Evolutionary conservation across 2,113 vertebrate genomes (phyloP).

Genomic region (Varanus salvator): DNA sequence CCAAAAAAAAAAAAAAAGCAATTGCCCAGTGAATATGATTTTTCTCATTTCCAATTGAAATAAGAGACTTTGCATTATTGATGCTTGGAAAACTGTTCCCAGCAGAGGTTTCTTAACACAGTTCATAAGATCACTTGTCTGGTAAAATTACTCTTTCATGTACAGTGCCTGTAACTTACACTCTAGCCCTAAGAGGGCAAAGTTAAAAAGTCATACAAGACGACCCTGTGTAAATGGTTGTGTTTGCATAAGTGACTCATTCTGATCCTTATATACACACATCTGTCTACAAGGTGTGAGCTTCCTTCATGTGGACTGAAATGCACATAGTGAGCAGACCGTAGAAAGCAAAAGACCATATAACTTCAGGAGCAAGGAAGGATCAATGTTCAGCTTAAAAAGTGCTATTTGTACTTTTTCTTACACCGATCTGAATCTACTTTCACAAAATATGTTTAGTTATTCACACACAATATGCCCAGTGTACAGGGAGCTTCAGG

Average conservation of each 20-base stretch:
- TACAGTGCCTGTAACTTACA: conserved; percentile 2
- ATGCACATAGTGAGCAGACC: conserved; percentile 62
- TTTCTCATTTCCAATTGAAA: not conserved
- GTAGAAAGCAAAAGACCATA: conserved; percentile 59
- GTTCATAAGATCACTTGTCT: conserved; percentile 21
- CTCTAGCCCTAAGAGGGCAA: conserved; percentile 17
- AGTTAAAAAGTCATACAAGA: conserved; percentile 54
- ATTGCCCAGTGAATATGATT: conserved; percentile 22
- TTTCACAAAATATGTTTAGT: not conserved
- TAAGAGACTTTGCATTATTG: conserved; percentile 31
- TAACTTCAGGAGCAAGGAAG: not conserved
- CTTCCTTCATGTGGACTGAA: conserved; percentile 34
- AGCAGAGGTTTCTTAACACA: conserved; percentile 25
- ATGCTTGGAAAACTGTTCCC: not conserved
- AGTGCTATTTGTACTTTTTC: not conserved
- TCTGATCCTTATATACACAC: conserved; percentile 60
- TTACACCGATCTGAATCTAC: not conserved
- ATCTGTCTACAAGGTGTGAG: conserved; percentile 81
- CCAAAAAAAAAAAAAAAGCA: not conserved
- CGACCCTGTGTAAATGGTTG: conserved; percentile 46
- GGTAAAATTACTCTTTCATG: conserved; percentile 32
- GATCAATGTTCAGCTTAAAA: not conserved
- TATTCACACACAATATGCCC: not conserved
- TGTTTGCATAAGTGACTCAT: conserved; percentile 6
- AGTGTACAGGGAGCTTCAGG: not conserved